These are phyloP conservation scores for Malaclemys terrapin DNA, from an alignment of 2,113 vertebrate genomes.

Conservation along the genomic window DNA sequence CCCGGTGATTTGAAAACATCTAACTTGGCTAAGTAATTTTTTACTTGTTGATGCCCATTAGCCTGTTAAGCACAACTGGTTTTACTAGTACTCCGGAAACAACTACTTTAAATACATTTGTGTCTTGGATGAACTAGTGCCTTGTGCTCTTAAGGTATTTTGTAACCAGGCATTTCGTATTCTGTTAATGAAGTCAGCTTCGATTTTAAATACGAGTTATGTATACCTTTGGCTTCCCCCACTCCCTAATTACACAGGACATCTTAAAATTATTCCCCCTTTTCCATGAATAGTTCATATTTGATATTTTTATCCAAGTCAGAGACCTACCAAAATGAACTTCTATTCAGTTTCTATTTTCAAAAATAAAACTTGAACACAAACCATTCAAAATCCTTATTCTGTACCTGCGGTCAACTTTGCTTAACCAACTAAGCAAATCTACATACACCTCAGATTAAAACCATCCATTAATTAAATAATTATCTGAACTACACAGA, in stretches of 20 bases:
- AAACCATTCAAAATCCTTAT: background rate
- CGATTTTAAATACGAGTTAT: background rate
- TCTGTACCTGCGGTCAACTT: background rate
- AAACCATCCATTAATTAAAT: background rate
- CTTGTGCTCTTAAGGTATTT: background rate
- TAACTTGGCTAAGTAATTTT: too few species aligned
- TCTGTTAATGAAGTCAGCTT: rapidly evolving
- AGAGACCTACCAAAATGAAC: background rate
- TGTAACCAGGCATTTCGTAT: background rate
- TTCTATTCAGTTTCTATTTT: background rate
- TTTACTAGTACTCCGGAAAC: background rate
- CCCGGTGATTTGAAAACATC: too few species aligned
- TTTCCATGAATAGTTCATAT: background rate
- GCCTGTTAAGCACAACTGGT: background rate
- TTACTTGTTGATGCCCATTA: background rate
- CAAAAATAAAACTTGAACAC: background rate
- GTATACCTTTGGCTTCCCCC: background rate
- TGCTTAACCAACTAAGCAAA: background rate
- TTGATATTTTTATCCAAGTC: background rate
- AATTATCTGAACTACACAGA: background rate
- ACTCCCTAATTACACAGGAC: background rate
- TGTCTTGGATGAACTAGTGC: background rate
- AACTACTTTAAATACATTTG: background rate
- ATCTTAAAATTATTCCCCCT: background rate
- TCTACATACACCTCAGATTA: background rate